phyloP scores from a whole-genome alignment of 2,113 vertebrate species.

The Manacus vitellinus region DNA sequence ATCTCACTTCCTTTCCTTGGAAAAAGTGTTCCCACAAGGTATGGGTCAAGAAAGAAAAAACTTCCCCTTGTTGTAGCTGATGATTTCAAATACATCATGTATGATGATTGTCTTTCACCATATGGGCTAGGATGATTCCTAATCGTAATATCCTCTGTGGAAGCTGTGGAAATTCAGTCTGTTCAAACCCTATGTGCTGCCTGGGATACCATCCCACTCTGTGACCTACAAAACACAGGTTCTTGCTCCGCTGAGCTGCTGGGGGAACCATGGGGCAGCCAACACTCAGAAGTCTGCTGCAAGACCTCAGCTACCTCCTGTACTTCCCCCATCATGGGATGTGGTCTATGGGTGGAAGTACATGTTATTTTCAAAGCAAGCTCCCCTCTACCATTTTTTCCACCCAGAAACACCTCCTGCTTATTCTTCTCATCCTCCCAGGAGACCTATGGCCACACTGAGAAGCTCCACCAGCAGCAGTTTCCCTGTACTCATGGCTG shows the following conservation, averaged over 20 bases:
- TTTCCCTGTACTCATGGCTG: not conserved
- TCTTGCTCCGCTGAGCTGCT: not conserved
- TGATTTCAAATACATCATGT: not conserved
- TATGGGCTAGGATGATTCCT: not conserved
- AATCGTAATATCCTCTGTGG: not conserved
- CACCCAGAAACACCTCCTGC: not conserved
- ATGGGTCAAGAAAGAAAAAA: not conserved
- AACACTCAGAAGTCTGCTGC: not conserved
- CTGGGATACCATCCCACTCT: not conserved
- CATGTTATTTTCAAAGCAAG: not conserved
- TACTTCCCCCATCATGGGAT: not conserved
- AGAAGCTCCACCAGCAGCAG: not conserved
- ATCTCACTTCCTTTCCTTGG: not conserved
- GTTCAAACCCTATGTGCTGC: not conserved
- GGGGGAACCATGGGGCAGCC: rapidly evolving
- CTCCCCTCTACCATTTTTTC: not conserved
- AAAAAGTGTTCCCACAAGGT: not conserved
- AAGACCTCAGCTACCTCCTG: not conserved
- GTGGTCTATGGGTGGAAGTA: not conserved
- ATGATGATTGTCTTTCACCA: not conserved
- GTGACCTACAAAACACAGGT: not conserved
- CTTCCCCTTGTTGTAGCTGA: not conserved
- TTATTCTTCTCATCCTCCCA: not conserved
- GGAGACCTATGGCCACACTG: not conserved
- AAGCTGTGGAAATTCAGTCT: not conserved